Percentiles rank a stretch among this genome's conserved stretches.
phyloP scores from a whole-genome alignment of 1,140 invertebrate species.

The Platyscapa corneri region DNA sequence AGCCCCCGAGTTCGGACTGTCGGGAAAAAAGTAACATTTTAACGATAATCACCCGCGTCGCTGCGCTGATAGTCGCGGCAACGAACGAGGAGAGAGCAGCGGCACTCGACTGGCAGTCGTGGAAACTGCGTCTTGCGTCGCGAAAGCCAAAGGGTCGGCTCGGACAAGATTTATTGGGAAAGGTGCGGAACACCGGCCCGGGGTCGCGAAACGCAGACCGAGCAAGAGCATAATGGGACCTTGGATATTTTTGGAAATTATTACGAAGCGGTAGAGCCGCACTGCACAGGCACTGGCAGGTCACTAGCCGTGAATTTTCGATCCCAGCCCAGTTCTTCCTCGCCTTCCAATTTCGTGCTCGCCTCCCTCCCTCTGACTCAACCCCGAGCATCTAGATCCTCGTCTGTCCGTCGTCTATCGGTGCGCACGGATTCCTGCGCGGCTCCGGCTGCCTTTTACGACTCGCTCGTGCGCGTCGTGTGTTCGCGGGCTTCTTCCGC shows the following conservation, averaged over 20 bases:
- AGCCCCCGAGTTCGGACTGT: too few relatives aligned
- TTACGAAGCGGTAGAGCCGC: constrained; percentile 33
- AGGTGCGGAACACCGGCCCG: background rate
- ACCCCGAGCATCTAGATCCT: background rate
- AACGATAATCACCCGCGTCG: too few relatives aligned
- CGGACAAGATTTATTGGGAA: constrained; percentile 21
- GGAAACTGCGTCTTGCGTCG: background rate
- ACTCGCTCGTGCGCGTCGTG: background rate
- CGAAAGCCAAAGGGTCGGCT: constrained; percentile 1
- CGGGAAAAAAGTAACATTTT: too few relatives aligned
- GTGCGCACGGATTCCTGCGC: background rate
- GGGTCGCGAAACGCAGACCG: background rate
- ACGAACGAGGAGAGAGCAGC: background rate
- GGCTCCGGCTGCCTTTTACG: background rate
- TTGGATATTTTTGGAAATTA: constrained; percentile 53
- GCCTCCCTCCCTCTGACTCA: background rate
- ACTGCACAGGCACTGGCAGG: constrained; percentile 4
- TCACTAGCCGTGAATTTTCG: constrained; percentile 48
- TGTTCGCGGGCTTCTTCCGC: constrained; percentile 3
- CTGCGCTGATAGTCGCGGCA: too few relatives aligned
- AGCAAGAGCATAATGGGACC: constrained; percentile 48
- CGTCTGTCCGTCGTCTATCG: too few relatives aligned
- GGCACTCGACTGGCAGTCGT: background rate
- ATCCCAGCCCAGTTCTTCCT: constrained; percentile 20
- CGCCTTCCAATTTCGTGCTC: background rate